phyloP scores from a whole-genome alignment of 1,140 invertebrate species.

The Lutraria rhynchaena region DNA sequence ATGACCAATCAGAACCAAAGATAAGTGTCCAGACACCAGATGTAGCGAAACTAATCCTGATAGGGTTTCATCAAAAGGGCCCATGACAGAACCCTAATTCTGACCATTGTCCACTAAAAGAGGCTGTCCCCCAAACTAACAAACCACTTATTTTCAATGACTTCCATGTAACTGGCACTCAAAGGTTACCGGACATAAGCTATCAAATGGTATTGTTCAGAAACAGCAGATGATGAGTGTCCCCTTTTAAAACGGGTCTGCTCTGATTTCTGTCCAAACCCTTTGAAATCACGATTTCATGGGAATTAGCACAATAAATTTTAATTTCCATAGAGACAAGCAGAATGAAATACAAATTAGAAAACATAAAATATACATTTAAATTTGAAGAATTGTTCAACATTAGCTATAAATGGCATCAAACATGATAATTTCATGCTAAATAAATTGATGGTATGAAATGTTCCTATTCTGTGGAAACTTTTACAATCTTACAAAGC shows the following conservation, averaged over 20 bases:
- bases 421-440: conserved; percentile 51
- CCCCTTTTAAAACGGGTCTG: conserved; percentile 37
- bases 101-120: conserved; percentile 57
- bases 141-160: conserved; percentile 49
- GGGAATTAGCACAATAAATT: conserved; percentile 56
- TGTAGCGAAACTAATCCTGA: conserved; percentile 32
- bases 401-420: conserved; percentile 49
- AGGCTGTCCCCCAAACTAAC: conserved; percentile 14
- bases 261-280: conserved; percentile 34
- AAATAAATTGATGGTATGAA: conserved; percentile 24
- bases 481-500: conserved; percentile 5
- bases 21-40: conserved; percentile 33
- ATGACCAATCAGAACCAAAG: conserved; percentile 12
- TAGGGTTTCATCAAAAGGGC: conserved; percentile 33
- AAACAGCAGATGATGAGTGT: conserved; percentile 29
- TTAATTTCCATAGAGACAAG: conserved; percentile 23
- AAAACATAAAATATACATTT: conserved; percentile 60
- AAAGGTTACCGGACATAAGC: conserved; percentile 55
- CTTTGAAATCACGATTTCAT: conserved; percentile 52
- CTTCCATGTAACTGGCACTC: conserved; percentile 33
- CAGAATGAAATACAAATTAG: conserved; percentile 36
- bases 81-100: conserved; percentile 34
- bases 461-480: conserved; percentile 17
- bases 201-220: conserved; percentile 28
- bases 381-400: conserved; percentile 29